A percentile compares a stretch with the other conserved stretches of the same genome.
Conservation (phyloP, 2,888 invertebrate genomes). For the Euplexia lucipara region DNA sequence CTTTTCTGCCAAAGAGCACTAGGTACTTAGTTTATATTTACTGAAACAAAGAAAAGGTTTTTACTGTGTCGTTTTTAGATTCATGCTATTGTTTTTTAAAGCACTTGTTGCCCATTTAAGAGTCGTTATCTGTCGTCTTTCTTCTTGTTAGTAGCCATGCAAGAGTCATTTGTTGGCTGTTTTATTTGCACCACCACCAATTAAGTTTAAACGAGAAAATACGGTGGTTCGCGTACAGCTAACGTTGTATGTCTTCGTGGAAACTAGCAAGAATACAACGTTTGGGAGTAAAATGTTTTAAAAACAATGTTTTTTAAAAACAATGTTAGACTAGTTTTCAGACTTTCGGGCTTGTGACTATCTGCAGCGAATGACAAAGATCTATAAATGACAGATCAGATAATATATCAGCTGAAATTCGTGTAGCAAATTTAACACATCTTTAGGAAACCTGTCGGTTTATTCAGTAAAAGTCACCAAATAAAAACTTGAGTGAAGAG, state of each 20-base stretch:
- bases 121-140: not conserved
- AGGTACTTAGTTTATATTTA: conserved; percentile 12
- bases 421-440: no score
- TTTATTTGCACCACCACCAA: conserved; percentile 40
- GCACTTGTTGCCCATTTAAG: conserved; percentile 9
- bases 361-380: no score
- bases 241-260: not conserved
- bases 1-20: not conserved
- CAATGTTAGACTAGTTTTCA: no score
- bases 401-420: no score
- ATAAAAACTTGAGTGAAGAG: no score
- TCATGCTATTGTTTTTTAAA: conserved; percentile 1
- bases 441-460: no score
- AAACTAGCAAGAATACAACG: not conserved
- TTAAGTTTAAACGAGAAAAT: conserved; percentile 29
- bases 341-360: no score
- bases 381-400: no score
- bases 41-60: conserved; percentile 2
- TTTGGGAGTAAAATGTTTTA: not conserved
- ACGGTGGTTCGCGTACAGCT: not conserved
- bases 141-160: conserved; percentile 11
- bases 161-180: conserved; percentile 33
- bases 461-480: no score
- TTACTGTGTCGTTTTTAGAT: not conserved
- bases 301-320: not conserved